Evolutionary conservation across 2,888 invertebrate species (phyloP), one percentile per base, ranked within the genome.

Genomic region (Pristionchus fissidentatus): DNA sequence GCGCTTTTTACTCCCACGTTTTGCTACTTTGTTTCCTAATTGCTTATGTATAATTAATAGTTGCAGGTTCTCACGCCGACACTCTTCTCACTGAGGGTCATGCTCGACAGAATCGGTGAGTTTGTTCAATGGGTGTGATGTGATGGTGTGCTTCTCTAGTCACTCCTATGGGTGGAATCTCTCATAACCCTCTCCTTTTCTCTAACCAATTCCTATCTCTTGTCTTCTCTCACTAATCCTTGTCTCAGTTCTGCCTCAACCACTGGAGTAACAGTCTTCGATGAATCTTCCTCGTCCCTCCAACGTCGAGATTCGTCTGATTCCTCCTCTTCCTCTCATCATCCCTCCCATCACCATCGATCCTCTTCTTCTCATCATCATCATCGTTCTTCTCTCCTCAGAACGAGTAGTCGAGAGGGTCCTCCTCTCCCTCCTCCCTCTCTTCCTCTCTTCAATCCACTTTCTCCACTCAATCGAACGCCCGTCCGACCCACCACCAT

Each of bases 211-310:
- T n/a, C 26, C 78, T 78, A 78, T 52, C 78, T 38, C 78, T n/a
- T 22, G 19, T 52, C 49, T n/a, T n/a, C 62, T 19, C 38, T 57
- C n/a, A n/a, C n/a, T n/a, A n/a, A n/a, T n/a, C 26, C 29, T 35
- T n/a, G n/a, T n/a, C 46, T 78, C 78, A 78, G 78, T 78, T 78
- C 78, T 49, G 78, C 78, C 32, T 78, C 78, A 1, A 78, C 78
- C 49, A 78, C 78, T 19, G 78, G 55, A 13, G 78, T 78, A n/a
- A 66, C 66, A 22, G 78, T 78, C 7, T 73, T 73, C 73, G n/a
- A n/a, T n/a, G n/a, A n/a, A 7, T 26, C 49, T n/a, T n/a, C n/a
- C n/a, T n/a, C 26, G 22, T 75, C 3, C n/a, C 75, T 75, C 15
- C 75, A 46, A 22, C 75, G 49, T 43, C 75, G 43, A 26, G 46